Conservation (phyloP, 1,140 invertebrate genomes). For the Propsilocerus akamusi region DNA sequence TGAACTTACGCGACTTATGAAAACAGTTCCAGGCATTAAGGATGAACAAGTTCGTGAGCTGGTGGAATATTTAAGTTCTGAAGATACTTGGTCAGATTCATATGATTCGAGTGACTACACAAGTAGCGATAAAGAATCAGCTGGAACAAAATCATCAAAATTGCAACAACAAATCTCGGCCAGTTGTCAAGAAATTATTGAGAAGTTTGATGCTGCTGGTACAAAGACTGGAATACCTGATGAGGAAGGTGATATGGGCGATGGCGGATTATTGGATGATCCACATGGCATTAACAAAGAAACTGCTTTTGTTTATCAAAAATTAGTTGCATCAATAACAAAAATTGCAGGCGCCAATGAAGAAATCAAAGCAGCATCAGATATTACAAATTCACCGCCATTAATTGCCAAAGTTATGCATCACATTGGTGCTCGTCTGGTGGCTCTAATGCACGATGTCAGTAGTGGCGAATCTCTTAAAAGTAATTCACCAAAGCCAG, state of each 20-base stretch:
- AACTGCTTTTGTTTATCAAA: slow-evolving; percentile 66
- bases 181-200: slow-evolving; percentile 73
- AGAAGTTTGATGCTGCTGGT: slow-evolving; percentile 50
- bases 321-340: slow-evolving; percentile 58
- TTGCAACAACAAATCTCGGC: slow-evolving; percentile 71
- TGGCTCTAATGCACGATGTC: slow-evolving; percentile 83
- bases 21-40: slow-evolving; percentile 73
- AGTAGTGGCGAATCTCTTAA: slow-evolving; percentile 43
- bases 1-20: slow-evolving; percentile 76
- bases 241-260: slow-evolving; percentile 31
- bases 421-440: slow-evolving; percentile 73
- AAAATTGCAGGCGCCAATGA: slow-evolving; percentile 42
- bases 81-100: slow-evolving; percentile 83
- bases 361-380: slow-evolving; percentile 21
- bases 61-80: slow-evolving; percentile 76
- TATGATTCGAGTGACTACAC: slow-evolving; percentile 82
- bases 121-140: slow-evolving; percentile 67
- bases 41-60: slow-evolving; percentile 81
- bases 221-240: slow-evolving; percentile 15
- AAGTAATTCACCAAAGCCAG: slow-evolving; percentile 27
- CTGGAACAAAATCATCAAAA: slow-evolving; percentile 35
- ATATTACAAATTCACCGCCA: slow-evolving; percentile 58
- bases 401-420: slow-evolving; percentile 84
- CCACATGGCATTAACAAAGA: slow-evolving; percentile 41
- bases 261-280: slow-evolving; percentile 32